phyloP scores from a whole-genome alignment of 2,888 invertebrate species.

The Xestia c-nigrum region DNA sequence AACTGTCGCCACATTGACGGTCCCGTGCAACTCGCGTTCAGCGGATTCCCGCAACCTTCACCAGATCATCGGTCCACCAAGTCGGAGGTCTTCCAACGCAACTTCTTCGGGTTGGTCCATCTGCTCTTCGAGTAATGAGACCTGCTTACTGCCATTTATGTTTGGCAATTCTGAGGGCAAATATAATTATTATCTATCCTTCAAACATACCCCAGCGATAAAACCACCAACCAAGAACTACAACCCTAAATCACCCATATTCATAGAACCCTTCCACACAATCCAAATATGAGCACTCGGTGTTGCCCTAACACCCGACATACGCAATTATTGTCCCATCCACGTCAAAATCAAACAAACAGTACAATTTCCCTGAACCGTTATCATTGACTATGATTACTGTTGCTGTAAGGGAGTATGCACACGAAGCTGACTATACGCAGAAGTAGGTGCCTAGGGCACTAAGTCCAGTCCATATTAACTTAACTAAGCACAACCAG shows the following conservation, averaged over 20 bases:
- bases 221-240: neutral
- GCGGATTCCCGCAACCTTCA: too few species aligned
- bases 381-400: slow-evolving; percentile 66
- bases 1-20: too few species aligned
- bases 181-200: neutral
- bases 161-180: too few species aligned
- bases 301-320: slow-evolving; percentile 41
- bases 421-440: neutral
- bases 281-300: slow-evolving; percentile 37
- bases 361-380: slow-evolving; percentile 63
- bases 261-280: slow-evolving; percentile 36
- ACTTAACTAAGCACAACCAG: too few species aligned
- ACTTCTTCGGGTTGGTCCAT: too few species aligned
- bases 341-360: slow-evolving; percentile 64
- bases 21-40: too few species aligned
- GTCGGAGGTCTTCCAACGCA: too few species aligned
- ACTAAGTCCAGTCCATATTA: neutral
- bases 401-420: slow-evolving; percentile 43
- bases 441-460: neutral
- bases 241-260: slow-evolving; percentile 10
- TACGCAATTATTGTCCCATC: slow-evolving; percentile 58
- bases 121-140: too few species aligned
- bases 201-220: neutral
- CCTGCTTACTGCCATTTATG: too few species aligned
- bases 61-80: too few species aligned